Evolutionary conservation across 2,797 vertebrate species (phyloP).

Genomic region (Syngnathus rostellatus): DNA sequence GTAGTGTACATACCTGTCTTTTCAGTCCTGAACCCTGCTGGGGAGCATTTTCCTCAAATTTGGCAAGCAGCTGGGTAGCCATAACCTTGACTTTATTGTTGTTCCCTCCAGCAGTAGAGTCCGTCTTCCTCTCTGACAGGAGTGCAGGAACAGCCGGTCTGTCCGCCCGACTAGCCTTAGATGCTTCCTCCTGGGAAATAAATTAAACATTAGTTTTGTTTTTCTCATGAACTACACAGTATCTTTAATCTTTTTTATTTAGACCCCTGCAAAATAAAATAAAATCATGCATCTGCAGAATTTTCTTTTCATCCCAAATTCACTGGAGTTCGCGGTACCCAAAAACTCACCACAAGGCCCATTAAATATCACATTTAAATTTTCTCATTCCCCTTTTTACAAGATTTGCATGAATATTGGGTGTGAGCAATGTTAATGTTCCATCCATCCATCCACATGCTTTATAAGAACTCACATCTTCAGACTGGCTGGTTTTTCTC

Average conservation of each 20-base stretch:
- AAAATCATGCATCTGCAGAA: background rate
- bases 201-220: background rate
- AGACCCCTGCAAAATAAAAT: background rate
- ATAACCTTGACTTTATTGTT: slow-evolving; percentile 96
- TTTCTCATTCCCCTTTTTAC: background rate
- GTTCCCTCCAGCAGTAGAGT: slow-evolving; percentile 69
- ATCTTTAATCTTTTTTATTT: background rate
- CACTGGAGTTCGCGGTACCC: background rate
- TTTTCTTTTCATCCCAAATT: background rate
- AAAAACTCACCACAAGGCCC: background rate
- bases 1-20: slow-evolving; percentile 77
- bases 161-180: slow-evolving; percentile 69
- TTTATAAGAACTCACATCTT: slow-evolving; percentile 78
- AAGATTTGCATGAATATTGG: background rate
- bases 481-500: slow-evolving; percentile 90
- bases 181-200: slow-evolving; percentile 75
- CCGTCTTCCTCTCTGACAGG: slow-evolving; percentile 74
- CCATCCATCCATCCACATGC: background rate
- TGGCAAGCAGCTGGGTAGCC: slow-evolving; percentile 92
- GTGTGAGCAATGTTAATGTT: background rate
- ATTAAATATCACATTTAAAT: background rate
- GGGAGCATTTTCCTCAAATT: slow-evolving; percentile 92
- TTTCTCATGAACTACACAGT: background rate
- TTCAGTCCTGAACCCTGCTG: slow-evolving; percentile 73
- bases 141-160: slow-evolving; percentile 59